phyloP scores from a whole-genome alignment of 1,140 invertebrate genomes.

The Saccostrea glomerata region DNA sequence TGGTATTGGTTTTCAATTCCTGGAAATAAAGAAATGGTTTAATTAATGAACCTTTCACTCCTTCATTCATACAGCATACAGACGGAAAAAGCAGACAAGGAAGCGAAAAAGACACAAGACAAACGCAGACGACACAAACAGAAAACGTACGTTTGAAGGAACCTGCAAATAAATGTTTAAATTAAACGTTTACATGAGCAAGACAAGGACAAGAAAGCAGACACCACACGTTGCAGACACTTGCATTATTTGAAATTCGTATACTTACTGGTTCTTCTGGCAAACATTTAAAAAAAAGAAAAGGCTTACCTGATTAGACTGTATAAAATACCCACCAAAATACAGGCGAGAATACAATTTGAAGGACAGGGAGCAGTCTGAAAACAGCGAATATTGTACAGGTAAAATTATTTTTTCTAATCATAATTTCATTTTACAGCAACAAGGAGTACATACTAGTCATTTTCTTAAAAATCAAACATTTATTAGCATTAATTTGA shows the following conservation, averaged over 20 bases:
- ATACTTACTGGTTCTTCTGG: not conserved
- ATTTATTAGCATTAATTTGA: too few relatives aligned
- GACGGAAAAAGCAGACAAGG: conserved; percentile 6
- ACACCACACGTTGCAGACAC: conserved; percentile 7
- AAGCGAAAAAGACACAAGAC: not conserved
- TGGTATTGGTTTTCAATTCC: not conserved
- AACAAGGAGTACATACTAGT: too few relatives aligned
- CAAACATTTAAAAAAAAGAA: too few relatives aligned
- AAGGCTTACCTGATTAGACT: not conserved
- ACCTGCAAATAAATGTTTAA: not conserved
- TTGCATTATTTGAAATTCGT: not conserved
- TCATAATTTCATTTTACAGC: too few relatives aligned
- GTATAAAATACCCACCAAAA: not conserved
- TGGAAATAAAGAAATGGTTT: not conserved
- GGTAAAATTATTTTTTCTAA: too few relatives aligned
- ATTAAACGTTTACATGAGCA: not conserved
- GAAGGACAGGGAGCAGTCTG: not conserved
- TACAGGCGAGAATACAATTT: not conserved
- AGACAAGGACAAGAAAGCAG: not conserved
- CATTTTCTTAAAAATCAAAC: too few relatives aligned
- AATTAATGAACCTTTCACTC: not conserved
- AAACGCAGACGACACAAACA: conserved; percentile 1
- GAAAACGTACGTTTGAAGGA: not conserved
- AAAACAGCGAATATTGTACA: not conserved
- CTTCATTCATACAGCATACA: not conserved